Base-by-base conservation (phyloP, 2,113 vertebrate species). In the Sciurus niger region DNA sequence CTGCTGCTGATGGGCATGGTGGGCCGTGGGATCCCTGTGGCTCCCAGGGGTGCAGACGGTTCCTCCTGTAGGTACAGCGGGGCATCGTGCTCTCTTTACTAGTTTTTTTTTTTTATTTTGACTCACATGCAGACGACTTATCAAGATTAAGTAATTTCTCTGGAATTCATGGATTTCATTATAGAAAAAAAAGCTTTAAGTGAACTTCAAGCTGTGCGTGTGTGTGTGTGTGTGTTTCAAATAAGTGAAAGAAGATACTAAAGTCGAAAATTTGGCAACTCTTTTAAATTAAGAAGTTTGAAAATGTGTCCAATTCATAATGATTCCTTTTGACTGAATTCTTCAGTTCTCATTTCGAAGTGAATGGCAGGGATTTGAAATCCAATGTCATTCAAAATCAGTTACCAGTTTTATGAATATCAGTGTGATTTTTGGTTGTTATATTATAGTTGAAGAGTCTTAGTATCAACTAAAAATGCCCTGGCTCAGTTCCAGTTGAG, bases 231-330 rank as follows among this genome's bases (percentile, higher is more conserved):
- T 32, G 43, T 48, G 11, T 78, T 84, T 90, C 40, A 34, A 70
- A 58, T 30, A 63, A 96, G 70, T 53, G 9, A 95, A 94, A 92
- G 28, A 96, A 95, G 48, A 65, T 58, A 46, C 14, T 78, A 67
- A 73, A 73, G 24, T 83, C 89, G 48, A 92, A 97, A 79, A 58
- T 1, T 53, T 63, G 32, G 37, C 8, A 80, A 95, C 70, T 86
- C 28, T 90, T 94, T 96, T 83, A 95, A 93, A 95, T 91, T 88
- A 83, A 83, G 83, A 84, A 92, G 63, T 96, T 96, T 97, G 73
- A 95, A 97, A 98, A 97, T 95, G 53, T 94, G 94, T 95, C 93
- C 96, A n/a, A 89, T 91, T 96, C 60, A 74, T 96, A 94, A 94
- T 94, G 89, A 89, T 95, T 96, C 79, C 92, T 97, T 96, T 95